Conservation (phyloP, 2,888 invertebrate species). For the Amblyjoppa fuscipennis region DNA sequence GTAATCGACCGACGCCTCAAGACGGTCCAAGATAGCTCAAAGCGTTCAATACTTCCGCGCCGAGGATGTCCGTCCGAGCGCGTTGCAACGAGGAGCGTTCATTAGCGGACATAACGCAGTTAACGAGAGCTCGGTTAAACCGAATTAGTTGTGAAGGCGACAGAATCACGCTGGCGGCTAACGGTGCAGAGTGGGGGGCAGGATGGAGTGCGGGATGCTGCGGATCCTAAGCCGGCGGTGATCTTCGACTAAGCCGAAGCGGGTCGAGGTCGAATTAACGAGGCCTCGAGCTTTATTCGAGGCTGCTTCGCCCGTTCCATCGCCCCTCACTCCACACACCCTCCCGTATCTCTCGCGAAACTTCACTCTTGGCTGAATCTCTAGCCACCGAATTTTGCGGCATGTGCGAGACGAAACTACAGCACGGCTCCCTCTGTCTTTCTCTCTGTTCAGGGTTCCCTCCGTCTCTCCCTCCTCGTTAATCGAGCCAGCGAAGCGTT, state of each 20-base stretch:
- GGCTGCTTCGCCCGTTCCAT: slow-evolving; percentile 48
- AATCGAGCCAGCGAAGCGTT: slow-evolving; percentile 65
- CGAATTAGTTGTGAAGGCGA: slow-evolving; percentile 74
- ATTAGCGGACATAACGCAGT: slow-evolving; percentile 81
- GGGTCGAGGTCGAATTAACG: slow-evolving; percentile 73
- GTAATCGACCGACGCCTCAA: slow-evolving; percentile 2
- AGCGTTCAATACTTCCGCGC: slow-evolving; percentile 43
- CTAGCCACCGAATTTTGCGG: slow-evolving; percentile 51
- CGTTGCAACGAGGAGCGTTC: slow-evolving; percentile 73
- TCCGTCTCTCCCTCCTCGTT: slow-evolving; percentile 53
- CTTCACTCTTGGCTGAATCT: slow-evolving; percentile 61
- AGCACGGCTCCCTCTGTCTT: not conserved
- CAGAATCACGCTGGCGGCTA: slow-evolving; percentile 61
- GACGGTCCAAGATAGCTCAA: slow-evolving; percentile 63
- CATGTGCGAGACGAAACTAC: slow-evolving; percentile 14
- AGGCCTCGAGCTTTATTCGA: slow-evolving; percentile 65
- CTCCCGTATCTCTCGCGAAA: slow-evolving; percentile 49
- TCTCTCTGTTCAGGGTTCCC: no score
- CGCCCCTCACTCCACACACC: slow-evolving; percentile 38
- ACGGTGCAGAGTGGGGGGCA: slow-evolving; percentile 43
- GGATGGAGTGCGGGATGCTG: slow-evolving; percentile 52
- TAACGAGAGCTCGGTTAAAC: slow-evolving; percentile 82
- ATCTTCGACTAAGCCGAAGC: slow-evolving; percentile 76
- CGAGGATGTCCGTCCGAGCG: slow-evolving; percentile 38
- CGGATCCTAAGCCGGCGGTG: slow-evolving; percentile 74